Evolutionary conservation across 2,888 invertebrate species (phyloP).

Genomic region (Oligia fasciuncula): DNA sequence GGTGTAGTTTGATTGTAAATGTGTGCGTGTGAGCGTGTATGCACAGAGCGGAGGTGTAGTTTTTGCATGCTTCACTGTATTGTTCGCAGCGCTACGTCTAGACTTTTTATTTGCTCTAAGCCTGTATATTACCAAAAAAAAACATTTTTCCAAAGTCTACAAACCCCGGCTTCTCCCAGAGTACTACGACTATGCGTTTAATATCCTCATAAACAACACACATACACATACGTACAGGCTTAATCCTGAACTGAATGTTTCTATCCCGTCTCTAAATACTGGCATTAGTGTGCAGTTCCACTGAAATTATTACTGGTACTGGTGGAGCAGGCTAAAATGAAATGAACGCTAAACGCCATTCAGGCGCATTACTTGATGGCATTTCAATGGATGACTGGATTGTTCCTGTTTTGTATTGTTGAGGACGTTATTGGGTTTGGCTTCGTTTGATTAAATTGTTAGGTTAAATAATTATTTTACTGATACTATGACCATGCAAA

Average conservation of each 20-base stretch:
- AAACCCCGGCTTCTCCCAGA: neutral
- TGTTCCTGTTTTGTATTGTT: constrained; percentile 24
- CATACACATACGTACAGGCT: constrained; percentile 14
- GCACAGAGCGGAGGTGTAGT: no score
- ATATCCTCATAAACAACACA: constrained; percentile 19
- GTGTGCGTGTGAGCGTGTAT: no score
- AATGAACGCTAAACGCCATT: constrained; percentile 49
- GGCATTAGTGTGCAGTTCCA: constrained; percentile 43
- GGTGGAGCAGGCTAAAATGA: constrained; percentile 23
- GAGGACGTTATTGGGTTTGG: constrained; percentile 14
- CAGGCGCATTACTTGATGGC: constrained; percentile 31
- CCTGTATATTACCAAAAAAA: neutral
- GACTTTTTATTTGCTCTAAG: no score
- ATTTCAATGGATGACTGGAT: constrained; percentile 14
- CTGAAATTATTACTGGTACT: constrained; percentile 44
- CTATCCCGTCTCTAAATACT: constrained; percentile 49
- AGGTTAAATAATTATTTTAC: neutral
- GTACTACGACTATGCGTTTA: constrained; percentile 11
- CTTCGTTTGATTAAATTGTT: neutral
- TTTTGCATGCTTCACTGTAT: no score
- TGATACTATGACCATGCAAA: neutral
- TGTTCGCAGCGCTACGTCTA: no score
- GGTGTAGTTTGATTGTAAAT: no score
- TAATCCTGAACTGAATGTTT: constrained; percentile 55
- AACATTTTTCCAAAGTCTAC: neutral